A percentile compares a stretch with the other conserved stretches of the same genome.
Conservation (phyloP, 2,113 vertebrate species). For the Corynorhinus townsendii region DNA sequence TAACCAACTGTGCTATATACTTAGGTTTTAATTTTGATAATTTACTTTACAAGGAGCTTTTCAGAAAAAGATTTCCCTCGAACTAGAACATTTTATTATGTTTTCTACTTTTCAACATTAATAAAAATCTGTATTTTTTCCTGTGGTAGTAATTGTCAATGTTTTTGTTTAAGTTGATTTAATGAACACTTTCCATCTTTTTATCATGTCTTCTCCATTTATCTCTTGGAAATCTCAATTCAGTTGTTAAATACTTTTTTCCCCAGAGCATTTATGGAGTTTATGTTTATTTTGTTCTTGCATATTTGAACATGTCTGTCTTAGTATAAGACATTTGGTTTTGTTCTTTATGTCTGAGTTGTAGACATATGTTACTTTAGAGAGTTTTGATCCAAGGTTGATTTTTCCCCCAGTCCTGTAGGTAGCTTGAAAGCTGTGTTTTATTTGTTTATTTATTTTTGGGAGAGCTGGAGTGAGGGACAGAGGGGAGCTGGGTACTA, state of each 20-base stretch:
- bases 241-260: not conserved
- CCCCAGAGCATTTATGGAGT: not conserved
- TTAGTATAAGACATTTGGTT: not conserved
- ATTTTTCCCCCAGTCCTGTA: not conserved
- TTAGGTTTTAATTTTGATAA: conserved; percentile 11
- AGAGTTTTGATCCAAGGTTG: not conserved
- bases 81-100: not conserved
- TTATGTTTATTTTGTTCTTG: not conserved
- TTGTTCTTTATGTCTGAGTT: not conserved
- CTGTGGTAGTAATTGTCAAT: not conserved
- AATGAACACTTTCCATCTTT: not conserved
- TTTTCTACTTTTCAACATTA: not conserved
- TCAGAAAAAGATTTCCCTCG: not conserved
- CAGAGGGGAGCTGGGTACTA: not conserved
- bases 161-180: conserved; percentile 10
- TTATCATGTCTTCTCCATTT: not conserved
- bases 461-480: not conserved
- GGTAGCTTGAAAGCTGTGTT: not conserved
- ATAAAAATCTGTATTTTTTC: not conserved
- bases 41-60: conserved; percentile 6
- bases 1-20: not conserved
- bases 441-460: not conserved
- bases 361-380: not conserved
- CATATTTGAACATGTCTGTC: not conserved
- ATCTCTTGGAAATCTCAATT: not conserved